Percentiles rank a stretch among this genome's conserved stretches.
Conservation (phyloP, 2,888 invertebrate genomes). For the Amiota mariae region DNA sequence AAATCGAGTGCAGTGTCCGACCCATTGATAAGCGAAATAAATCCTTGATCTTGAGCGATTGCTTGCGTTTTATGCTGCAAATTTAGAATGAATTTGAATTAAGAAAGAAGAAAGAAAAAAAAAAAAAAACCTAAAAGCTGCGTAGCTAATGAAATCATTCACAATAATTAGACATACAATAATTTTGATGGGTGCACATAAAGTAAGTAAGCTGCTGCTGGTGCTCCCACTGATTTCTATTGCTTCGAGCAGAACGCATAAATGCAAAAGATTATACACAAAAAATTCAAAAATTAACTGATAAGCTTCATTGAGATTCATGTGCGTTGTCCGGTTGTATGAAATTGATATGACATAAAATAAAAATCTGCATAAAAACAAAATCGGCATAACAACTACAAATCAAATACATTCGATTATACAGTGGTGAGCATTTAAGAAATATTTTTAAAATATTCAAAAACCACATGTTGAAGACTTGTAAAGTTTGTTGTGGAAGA, state of each 20-base stretch:
- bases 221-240: neutral
- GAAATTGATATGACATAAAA: no score
- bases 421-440: no score
- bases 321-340: no score
- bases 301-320: neutral
- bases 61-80: slow-evolving; percentile 20
- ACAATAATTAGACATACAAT: no score
- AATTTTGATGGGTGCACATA: neutral
- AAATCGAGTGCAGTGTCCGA: slow-evolving; percentile 63
- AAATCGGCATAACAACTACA: no score
- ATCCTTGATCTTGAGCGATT: slow-evolving; percentile 64
- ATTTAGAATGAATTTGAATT: neutral
- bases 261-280: slow-evolving; percentile 8
- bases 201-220: neutral
- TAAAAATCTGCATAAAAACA: no score
- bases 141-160: neutral
- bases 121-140: neutral
- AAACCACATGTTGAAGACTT: no score
- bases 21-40: slow-evolving; percentile 58
- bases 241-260: slow-evolving; percentile 15
- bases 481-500: no score
- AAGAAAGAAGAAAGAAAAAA: neutral
- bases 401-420: no score
- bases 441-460: no score
- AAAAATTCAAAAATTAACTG: neutral